A percentile compares a stretch with the other conserved stretches of the same genome.
Evolutionary conservation across 2,888 invertebrate species (phyloP).

Genomic region (Busseola fusca): DNA sequence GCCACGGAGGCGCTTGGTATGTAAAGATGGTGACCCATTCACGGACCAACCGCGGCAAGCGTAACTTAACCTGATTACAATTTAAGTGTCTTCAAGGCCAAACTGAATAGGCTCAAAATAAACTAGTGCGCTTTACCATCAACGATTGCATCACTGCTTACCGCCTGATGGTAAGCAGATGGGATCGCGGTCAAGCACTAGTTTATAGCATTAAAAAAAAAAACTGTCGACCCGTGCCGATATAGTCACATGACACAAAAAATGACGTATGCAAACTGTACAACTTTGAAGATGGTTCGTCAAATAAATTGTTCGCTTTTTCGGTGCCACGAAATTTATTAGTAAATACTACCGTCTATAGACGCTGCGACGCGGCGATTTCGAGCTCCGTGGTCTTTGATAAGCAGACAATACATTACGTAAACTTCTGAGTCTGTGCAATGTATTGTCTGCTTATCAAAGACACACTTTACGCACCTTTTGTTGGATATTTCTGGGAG

Average conservation of each 20-base stretch:
- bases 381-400: neutral
- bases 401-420: neutral
- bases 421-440: neutral
- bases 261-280: neutral
- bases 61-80: no score
- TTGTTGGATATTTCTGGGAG: constrained; percentile 15
- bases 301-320: neutral
- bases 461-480: constrained; percentile 33
- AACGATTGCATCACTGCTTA: no score
- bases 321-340: neutral
- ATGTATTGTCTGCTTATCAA: constrained; percentile 37
- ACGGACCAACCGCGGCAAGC: no score
- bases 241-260: neutral
- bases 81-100: no score
- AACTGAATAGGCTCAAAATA: no score
- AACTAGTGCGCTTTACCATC: no score
- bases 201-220: no score
- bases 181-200: no score
- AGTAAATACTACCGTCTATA: neutral
- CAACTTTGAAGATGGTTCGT: neutral
- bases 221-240: no score
- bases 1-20: no score
- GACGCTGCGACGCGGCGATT: neutral
- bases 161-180: no score
- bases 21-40: no score